A percentile compares a stretch with the other conserved stretches of the same genome.
Evolutionary conservation across 2,797 vertebrate genomes (phyloP).

Genomic region (Danio albolineatus): DNA sequence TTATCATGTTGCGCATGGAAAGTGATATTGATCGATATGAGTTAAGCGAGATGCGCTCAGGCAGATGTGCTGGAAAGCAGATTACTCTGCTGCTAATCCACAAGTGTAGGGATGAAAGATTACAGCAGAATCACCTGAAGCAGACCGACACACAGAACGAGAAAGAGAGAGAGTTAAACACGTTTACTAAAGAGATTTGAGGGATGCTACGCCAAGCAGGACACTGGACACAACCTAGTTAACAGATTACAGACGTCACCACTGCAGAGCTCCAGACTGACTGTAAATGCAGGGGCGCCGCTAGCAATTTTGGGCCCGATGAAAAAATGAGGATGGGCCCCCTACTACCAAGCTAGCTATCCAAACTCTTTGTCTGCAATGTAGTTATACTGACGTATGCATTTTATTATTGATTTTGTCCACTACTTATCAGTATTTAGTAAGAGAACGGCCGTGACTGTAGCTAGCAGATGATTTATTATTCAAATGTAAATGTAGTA

Average conservation of each 20-base stretch:
- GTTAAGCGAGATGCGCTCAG: conserved; percentile 61
- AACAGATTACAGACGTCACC: conserved; percentile 65
- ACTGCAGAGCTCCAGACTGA: not conserved
- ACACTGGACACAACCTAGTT: conserved; percentile 72
- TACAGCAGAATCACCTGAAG: conserved; percentile 77
- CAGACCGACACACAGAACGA: conserved; percentile 1
- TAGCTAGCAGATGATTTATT: no score
- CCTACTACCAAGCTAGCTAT: no score
- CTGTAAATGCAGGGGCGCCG: no score
- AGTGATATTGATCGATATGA: conserved; percentile 58
- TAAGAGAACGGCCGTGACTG: no score
- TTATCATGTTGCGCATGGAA: conserved; percentile 61
- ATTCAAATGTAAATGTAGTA: no score
- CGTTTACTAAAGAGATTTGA: conserved; percentile 76
- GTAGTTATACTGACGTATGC: no score
- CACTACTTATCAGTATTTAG: no score
- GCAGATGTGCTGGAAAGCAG: conserved; percentile 71
- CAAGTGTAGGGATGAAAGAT: conserved; percentile 79
- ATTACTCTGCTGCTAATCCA: conserved; percentile 77
- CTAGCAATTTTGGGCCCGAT: no score
- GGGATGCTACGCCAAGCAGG: conserved; percentile 68
- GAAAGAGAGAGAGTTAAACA: conserved; percentile 53
- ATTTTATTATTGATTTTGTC: no score
- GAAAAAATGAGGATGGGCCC: no score
- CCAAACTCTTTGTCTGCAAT: no score